phyloP scores from a whole-genome alignment of 2,888 invertebrate species.

The Gerris lacustris region DNA sequence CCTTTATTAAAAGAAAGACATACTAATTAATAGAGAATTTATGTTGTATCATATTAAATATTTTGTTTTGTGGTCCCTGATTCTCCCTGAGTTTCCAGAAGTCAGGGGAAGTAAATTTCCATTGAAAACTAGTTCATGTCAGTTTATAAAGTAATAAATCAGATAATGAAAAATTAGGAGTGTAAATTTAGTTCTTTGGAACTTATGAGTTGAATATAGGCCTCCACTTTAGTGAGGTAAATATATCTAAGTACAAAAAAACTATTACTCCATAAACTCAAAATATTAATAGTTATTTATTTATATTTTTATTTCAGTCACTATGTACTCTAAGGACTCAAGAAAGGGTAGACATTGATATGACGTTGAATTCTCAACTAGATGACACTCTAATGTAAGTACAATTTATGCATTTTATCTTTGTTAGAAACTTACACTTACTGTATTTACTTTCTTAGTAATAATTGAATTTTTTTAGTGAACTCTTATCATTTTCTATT shows the following conservation, averaged over 20 bases:
- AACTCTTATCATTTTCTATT: no score
- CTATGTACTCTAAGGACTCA: conserved; percentile 34
- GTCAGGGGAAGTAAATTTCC: no score
- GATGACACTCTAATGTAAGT: conserved; percentile 38
- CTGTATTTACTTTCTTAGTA: conserved; percentile 7
- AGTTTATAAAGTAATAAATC: background rate
- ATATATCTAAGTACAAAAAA: no score
- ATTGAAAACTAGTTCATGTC: no score
- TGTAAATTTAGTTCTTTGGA: background rate
- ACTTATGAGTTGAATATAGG: background rate
- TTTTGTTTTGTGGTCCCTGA: no score
- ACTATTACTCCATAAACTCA: background rate
- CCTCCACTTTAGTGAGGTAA: no score
- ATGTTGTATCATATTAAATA: no score
- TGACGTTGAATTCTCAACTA: conserved; percentile 36
- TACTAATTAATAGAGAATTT: no score
- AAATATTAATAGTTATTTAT: conserved; percentile 6
- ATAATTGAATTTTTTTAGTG: no score
- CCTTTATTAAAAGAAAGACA: no score
- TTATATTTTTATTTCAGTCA: conserved; percentile 35
- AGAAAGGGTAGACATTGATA: conserved; percentile 37
- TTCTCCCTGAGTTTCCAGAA: no score
- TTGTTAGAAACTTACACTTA: background rate
- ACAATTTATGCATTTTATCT: conserved; percentile 16
- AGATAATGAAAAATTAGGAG: background rate